A percentile compares a stretch with the other conserved stretches of the same genome.
Conservation (phyloP, 2,888 invertebrate species). For the Cabera pusaria region DNA sequence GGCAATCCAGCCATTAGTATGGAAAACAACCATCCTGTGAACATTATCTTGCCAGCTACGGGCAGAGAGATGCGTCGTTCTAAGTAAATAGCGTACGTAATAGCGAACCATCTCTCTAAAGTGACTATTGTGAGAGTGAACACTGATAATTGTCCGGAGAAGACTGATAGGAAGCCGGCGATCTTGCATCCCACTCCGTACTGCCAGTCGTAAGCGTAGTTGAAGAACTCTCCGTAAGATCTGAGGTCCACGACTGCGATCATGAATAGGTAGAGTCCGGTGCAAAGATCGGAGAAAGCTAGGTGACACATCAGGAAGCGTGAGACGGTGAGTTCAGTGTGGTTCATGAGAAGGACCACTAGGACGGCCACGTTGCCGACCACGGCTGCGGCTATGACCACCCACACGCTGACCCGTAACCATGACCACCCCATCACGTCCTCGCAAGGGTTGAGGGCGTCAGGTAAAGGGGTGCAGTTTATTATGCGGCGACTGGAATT, state of each 20-base stretch:
- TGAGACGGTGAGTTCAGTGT: conserved; percentile 68
- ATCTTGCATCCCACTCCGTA: conserved; percentile 91
- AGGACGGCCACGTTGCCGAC: conserved; percentile 93
- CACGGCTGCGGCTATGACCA: conserved; percentile 91
- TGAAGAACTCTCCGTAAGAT: conserved; percentile 94
- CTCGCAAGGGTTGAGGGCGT: conserved; percentile 94
- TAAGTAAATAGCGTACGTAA: conserved; percentile 91
- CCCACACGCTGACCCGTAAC: conserved; percentile 92
- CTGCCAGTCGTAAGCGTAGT: conserved; percentile 96
- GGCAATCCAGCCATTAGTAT: conserved; percentile 91
- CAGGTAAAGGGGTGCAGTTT: conserved; percentile 88
- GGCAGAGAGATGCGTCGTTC: conserved; percentile 90
- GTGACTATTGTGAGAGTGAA: conserved; percentile 94
- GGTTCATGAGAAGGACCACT: conserved; percentile 87
- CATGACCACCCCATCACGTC: conserved; percentile 94
- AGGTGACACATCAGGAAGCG: conserved; percentile 86
- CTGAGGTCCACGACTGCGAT: conserved; percentile 92
- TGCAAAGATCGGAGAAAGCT: conserved; percentile 94
- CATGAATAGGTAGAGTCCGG: conserved; percentile 92
- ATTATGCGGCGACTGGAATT: conserved; percentile 67
- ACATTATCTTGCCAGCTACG: conserved; percentile 89
- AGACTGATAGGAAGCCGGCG: conserved; percentile 94
- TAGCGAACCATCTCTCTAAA: conserved; percentile 92
- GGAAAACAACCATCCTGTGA: conserved; percentile 91
- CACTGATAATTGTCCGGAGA: conserved; percentile 93